Conservation (phyloP, 2,797 vertebrate genomes). For the Poecile montanus region DNA sequence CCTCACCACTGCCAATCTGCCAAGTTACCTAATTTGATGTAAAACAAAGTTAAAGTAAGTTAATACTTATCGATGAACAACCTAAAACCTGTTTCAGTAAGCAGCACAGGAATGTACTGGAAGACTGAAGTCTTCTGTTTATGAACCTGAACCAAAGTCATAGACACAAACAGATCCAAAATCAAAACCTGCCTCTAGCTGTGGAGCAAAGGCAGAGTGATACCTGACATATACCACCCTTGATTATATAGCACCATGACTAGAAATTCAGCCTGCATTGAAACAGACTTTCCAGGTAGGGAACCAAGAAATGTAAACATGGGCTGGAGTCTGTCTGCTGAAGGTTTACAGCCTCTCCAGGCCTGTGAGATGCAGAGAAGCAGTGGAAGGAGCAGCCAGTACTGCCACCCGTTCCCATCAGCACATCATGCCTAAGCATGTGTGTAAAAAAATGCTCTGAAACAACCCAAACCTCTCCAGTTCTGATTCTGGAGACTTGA, state of each 20-base stretch:
- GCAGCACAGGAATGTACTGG: not conserved
- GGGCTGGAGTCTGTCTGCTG: not conserved
- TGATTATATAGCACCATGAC: not conserved
- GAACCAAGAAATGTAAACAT: not conserved
- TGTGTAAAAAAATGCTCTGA: not conserved
- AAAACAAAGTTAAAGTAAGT: not conserved
- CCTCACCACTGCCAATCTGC: not conserved
- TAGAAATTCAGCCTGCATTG: not conserved
- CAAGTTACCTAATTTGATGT: not conserved
- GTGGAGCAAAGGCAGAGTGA: not conserved
- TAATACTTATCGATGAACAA: not conserved
- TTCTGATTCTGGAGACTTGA: not conserved
- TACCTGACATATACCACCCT: not conserved
- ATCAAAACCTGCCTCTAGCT: not conserved
- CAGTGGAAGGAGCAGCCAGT: not conserved
- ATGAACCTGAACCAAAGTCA: not conserved
- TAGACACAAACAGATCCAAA: not conserved
- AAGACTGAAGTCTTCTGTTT: not conserved
- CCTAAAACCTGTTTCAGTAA: not conserved
- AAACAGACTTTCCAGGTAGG: not conserved
- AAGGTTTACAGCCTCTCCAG: not conserved
- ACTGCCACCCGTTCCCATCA: not conserved
- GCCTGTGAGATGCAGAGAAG: not conserved
- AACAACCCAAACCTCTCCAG: not conserved
- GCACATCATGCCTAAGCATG: too few species aligned